Base-by-base conservation (phyloP, 92 coral and sea anemone species). In the Desmophyllum pertusum region DNA sequence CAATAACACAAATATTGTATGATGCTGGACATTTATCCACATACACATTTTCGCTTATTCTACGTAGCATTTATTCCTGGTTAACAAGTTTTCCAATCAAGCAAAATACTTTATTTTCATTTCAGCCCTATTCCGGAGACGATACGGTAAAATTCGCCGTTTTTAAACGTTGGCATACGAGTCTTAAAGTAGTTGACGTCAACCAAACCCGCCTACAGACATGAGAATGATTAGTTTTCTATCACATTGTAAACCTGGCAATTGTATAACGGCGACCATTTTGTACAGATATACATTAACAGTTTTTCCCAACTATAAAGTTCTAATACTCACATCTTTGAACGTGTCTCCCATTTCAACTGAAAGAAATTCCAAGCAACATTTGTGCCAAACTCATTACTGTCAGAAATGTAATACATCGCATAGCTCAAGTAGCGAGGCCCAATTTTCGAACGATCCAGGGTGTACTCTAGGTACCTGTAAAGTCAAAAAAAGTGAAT, bases 311-410 rank as follows among this genome's bases (percentile, higher is more conserved):
- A 27, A 59, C 0, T 25, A 25, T 25, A 27, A 11, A 57, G 14
- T 8, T 57, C 31, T 10, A 9, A 41, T 45, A 62, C 78, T 70
- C 50, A 88, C 91, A 80, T 73, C 35, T 79, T 84, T 15, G 78
- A 72, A 31, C 84, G 77, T 19, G 43, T 33, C 10, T 84, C 84
- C 82, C 88, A 88, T 10, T 84, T 88, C 29, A 83, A 53, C 14
- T 63, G 50, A 62, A 88, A 65, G 71, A 88, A 88, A 73, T 64
- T 73, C 92, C 92, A 88, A 25, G 81, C 92, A 1, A 76, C 71
- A 51, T 88, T 75, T 52, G 85, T 59, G 31, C 89, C 92, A 36
- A 78, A 10, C 5, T 88, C 89, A 31, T 88, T 88, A 37, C 77
- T 70, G 72, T 88, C 77, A 42, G 89, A 64, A 65, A 88, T 81